A percentile compares a stretch with the other conserved stretches of the same genome.
Conservation (phyloP, 2,113 vertebrate genomes). For the Ardeotis arabs region DNA sequence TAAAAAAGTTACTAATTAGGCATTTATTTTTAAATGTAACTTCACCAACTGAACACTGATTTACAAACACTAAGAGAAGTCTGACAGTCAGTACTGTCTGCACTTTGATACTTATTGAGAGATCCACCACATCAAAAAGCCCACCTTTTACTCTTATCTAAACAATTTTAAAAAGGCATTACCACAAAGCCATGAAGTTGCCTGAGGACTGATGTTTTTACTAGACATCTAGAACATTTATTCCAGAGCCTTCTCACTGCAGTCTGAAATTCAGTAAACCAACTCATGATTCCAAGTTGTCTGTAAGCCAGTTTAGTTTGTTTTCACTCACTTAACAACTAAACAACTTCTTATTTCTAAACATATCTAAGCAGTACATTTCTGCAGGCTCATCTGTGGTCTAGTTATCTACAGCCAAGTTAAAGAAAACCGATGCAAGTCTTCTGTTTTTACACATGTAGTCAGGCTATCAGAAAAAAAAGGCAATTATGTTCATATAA, state of each 20-base stretch:
- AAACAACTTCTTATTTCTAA: background rate
- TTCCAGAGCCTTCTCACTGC: background rate
- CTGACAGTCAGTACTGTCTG: background rate
- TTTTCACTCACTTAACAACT: background rate
- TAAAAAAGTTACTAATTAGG: background rate
- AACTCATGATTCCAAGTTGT: background rate
- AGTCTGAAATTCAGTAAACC: background rate
- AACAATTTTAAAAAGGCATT: background rate
- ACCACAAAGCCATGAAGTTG: background rate
- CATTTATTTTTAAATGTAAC: conserved; percentile 19
- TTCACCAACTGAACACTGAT: background rate
- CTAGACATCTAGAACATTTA: background rate
- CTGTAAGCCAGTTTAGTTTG: background rate
- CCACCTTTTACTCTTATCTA: background rate
- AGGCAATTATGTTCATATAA: background rate
- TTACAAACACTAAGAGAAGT: background rate
- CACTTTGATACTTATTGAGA: background rate
- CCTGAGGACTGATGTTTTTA: background rate
- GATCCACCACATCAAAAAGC: background rate
- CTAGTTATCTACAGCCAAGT: background rate
- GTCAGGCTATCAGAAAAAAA: background rate
- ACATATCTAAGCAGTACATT: background rate
- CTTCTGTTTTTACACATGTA: background rate
- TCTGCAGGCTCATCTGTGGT: background rate
- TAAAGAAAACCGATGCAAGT: background rate